Evolutionary conservation across 2,888 invertebrate species (phyloP).

Genomic region (Sialis lutaria): DNA sequence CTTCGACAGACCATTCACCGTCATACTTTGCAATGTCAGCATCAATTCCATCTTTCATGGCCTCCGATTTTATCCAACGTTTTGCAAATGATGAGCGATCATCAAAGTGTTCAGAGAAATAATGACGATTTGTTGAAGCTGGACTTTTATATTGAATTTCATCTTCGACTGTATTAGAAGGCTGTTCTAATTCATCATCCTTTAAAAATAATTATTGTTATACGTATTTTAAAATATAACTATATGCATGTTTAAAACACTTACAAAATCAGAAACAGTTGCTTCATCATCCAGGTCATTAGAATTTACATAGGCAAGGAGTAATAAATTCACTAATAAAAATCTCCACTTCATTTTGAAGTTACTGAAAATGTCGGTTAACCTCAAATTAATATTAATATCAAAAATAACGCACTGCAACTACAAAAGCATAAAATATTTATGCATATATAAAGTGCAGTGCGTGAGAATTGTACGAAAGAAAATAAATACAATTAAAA

Average conservation of each 20-base stretch:
- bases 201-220: neutral
- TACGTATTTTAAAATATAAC: neutral
- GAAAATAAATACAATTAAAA: too few relatives aligned
- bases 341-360: slow-evolving; percentile 1
- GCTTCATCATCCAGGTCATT: slow-evolving; percentile 2
- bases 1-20: slow-evolving; percentile 63
- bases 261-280: neutral
- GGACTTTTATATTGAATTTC: slow-evolving; percentile 55
- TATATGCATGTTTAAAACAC: neutral
- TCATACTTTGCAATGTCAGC: slow-evolving; percentile 91
- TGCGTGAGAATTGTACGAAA: too few relatives aligned
- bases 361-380: neutral
- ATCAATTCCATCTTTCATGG: slow-evolving; percentile 76
- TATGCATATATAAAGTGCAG: too few relatives aligned
- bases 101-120: slow-evolving; percentile 80
- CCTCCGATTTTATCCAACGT: slow-evolving; percentile 74
- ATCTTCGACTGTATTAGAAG: slow-evolving; percentile 22
- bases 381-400: neutral
- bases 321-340: neutral
- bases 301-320: neutral
- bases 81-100: slow-evolving; percentile 50
- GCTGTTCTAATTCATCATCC: slow-evolving; percentile 10
- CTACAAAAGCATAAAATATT: too few relatives aligned
- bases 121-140: slow-evolving; percentile 37
- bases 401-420: neutral